Conservation (phyloP, 2,113 vertebrate species). For the Ctenomys sociabilis region DNA sequence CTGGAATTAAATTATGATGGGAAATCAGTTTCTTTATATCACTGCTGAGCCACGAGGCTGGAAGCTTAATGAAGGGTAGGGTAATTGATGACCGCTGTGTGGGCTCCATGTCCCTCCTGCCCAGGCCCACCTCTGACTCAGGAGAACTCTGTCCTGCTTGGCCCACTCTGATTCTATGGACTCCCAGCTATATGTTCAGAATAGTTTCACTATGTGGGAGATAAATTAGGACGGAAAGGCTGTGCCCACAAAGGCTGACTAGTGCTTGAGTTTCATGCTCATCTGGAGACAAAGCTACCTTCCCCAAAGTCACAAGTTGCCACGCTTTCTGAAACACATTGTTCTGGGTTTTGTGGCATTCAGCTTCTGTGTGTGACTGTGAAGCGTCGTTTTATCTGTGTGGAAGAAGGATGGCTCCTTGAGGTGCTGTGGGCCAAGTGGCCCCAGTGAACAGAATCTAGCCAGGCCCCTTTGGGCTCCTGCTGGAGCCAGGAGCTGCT, state of each 20-base stretch:
- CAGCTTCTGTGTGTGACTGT: background rate
- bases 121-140: background rate
- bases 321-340: background rate
- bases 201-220: background rate
- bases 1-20: background rate
- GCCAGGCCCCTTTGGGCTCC: accelerated
- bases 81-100: background rate
- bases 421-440: too few relatives aligned
- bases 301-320: background rate
- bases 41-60: background rate
- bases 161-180: accelerated
- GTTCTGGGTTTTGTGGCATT: background rate
- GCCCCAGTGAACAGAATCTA: accelerated
- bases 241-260: background rate
- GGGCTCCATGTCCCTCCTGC: accelerated
- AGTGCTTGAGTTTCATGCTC: background rate
- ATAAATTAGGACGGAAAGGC: background rate
- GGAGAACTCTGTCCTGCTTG: background rate
- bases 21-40: slow-evolving; percentile 7
- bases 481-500: too few relatives aligned
- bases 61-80: slow-evolving; percentile 11
- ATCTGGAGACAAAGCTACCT: background rate
- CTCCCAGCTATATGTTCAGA: background rate
- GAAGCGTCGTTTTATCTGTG: accelerated
- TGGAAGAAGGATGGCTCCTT: accelerated